Evolutionary conservation across 2,888 invertebrate genomes (phyloP), one percentile per base, ranked within the genome.

Genomic region (Scaeva pyrastri): DNA sequence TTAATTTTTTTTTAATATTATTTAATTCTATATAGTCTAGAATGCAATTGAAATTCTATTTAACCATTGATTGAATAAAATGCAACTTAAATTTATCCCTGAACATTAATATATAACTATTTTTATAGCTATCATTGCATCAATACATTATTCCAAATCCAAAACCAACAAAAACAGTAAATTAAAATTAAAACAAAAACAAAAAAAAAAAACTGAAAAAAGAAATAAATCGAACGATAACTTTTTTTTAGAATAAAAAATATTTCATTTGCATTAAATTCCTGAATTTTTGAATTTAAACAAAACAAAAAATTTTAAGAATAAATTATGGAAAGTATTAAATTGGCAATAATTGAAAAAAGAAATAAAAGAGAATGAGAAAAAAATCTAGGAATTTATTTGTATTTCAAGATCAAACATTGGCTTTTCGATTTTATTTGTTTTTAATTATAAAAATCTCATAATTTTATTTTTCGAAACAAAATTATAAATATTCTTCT

Each of bases 101-200:
- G 70, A 78, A 75, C 68, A 82, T 70, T 60, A 43, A 56, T 36
- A 68, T 21, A 68, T 55, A 64, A 62, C 45, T 72, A 78, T 55
- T 41, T 48, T 56, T 26, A 55, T 76, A 86, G 86, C 81, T 86
- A 70, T 82, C 82, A 70, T 82, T 86, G 85, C 85, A 81, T 86
- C 70, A 66, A 71, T 48, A 78, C 66, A 77, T n/a, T n/a, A n/a
- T 62, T 81, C 50, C 23, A 58, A 80, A 74, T 60, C 31, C 70
- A 68, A 74, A 73, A 73, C n/a, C n/a, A 77, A 82, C 16, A 66
- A 58, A 60, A 71, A 66, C 55, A 75, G n/a, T n/a, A n/a, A n/a
- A n/a, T n/a, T n/a, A n/a, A n/a, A n/a, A n/a, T n/a, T n/a, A n/a
- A n/a, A n/a, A n/a, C n/a, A n/a, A n/a, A n/a, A n/a, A n/a, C n/a